These are phyloP conservation scores for Myiozetetes cayanensis DNA, from an alignment of 2,113 vertebrate genomes.

Conservation along the genomic window DNA sequence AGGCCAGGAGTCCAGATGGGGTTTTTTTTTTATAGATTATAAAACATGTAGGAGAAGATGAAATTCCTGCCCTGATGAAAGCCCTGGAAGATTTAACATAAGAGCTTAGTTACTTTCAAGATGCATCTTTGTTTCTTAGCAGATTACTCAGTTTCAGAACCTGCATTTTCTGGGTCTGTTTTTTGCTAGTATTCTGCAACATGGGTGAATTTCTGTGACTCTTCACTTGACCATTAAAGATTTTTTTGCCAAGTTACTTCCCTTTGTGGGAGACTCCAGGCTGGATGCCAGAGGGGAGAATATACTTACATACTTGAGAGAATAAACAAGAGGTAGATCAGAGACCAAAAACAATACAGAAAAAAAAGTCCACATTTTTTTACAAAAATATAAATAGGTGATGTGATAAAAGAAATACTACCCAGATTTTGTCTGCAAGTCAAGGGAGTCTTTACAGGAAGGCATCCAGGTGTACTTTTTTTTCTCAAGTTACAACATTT, in stretches of 20 bases:
- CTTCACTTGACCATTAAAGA: not conserved
- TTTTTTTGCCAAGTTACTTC: not conserved
- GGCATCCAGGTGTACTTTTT: not conserved
- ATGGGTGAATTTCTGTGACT: not conserved
- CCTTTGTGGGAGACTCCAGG: not conserved
- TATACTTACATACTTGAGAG: not conserved
- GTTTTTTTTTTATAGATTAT: not conserved
- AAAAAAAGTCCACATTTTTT: not conserved
- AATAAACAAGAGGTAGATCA: not conserved
- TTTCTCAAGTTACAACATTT: not conserved
- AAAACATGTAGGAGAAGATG: not conserved
- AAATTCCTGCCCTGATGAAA: not conserved
- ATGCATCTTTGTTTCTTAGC: not conserved
- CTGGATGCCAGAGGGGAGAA: not conserved
- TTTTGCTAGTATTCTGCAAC: not conserved
- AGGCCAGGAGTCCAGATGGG: not conserved
- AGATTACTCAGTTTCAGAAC: not conserved
- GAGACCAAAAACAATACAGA: not conserved
- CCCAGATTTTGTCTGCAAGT: not conserved
- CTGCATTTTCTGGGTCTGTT: not conserved
- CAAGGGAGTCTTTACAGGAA: not conserved
- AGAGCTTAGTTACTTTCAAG: not conserved
- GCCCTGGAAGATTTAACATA: not conserved
- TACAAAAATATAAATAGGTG: not conserved
- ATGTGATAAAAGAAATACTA: not conserved